phyloP scores from a whole-genome alignment of 2,888 invertebrate genomes.

The Autographa gamma region DNA sequence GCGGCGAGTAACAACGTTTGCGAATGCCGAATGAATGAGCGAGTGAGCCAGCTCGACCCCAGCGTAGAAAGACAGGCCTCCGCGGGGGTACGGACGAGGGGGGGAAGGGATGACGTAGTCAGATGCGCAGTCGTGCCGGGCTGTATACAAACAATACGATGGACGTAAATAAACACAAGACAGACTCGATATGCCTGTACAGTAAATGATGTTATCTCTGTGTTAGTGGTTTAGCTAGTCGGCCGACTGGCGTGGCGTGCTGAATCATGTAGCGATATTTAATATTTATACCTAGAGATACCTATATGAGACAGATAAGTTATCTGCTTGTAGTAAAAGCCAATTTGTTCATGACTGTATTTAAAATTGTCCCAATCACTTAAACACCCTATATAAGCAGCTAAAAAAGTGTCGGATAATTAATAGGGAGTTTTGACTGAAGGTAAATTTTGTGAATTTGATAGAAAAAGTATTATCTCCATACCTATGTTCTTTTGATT shows the following conservation, averaged over 20 bases:
- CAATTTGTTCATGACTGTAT: neutral
- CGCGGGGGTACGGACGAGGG: conserved; percentile 74
- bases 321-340: conserved; percentile 13
- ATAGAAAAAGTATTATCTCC: neutral
- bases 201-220: conserved; percentile 82
- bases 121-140: conserved; percentile 88
- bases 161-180: conserved; percentile 89
- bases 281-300: conserved; percentile 24
- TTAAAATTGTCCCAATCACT: neutral
- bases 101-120: conserved; percentile 83
- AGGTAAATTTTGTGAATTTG: no score
- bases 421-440: no score
- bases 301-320: conserved; percentile 31
- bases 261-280: conserved; percentile 43
- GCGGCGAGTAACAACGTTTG: conserved; percentile 82
- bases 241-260: conserved; percentile 62
- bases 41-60: conserved; percentile 83
- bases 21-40: conserved; percentile 88
- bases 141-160: conserved; percentile 89
- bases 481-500: neutral
- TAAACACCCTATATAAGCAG: neutral
- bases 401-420: neutral
- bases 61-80: conserved; percentile 81
- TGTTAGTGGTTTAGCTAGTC: conserved; percentile 74
- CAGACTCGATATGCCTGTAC: conserved; percentile 75